Evolutionary conservation across 2,797 vertebrate genomes (phyloP), one percentile per base, ranked within the genome.

Genomic region (Cuculus canorus): DNA sequence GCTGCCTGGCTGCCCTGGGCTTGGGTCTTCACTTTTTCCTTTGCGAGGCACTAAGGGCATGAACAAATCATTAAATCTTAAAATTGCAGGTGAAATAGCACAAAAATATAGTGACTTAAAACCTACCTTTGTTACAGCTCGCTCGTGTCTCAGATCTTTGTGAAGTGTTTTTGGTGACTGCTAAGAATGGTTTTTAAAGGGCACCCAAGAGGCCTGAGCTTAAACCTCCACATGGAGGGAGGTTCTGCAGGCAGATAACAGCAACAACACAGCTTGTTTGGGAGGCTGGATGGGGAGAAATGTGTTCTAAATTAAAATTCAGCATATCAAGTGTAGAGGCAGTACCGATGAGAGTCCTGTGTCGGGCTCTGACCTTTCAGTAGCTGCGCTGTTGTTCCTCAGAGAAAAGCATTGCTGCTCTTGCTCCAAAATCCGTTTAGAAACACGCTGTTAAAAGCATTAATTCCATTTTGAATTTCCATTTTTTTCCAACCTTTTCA

Each of bases 401-500:
- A 4, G 83, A 93, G 81, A 48, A 73, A 35, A 69, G 30, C 1
- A 2, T 77, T 70, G 41, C 54, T 90, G 10, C 48, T 68, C 54
- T 56, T 90, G 48, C 32, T 91, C 90, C 47, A 37, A 80, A 87
- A 7, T 80, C 92, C 82, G 24, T 92, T 94, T 92, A 83, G 88
- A 76, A 92, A 82, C 65, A n/a, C 1, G 2, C 43, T 1, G 0
- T 77, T 96, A 93, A 91, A 93, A 94, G 61, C 78, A 71, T 94
- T 94, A 80, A 94, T 93, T 91, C 78, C 54, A 45, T 65, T 93
- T 61, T 48, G 61, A 83, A 93, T 93, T 96, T 92, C 89, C 91
- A 83, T 89, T 92, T 93, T 93, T 93, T 94, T 48, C 63, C 15
- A 10, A 91, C 95, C 88, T 95, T 96, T 95, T 84, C 64, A 41